Evolutionary conservation across 2,113 vertebrate species (phyloP), one percentile per base, ranked within the genome.

Genomic region (Cygnus buccinator): DNA sequence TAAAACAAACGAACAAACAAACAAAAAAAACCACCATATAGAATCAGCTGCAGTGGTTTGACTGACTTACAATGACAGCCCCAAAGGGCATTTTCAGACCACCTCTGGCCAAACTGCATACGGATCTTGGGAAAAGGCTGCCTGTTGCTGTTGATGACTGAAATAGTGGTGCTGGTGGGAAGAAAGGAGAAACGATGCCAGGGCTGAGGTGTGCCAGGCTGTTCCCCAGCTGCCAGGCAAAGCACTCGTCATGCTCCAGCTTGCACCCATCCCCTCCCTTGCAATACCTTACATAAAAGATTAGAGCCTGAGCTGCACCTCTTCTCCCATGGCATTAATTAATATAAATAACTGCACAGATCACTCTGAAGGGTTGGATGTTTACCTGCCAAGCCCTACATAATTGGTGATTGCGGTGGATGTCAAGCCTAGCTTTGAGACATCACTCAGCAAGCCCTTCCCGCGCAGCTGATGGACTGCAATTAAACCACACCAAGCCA

Each of bases 401-500:
- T 73, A 59, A 82, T 9, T 44, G 37, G 59, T 23, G 9, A n/a
- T 84, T 2, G 2, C 1, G 8, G 63, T 19, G 23, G 54, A 63
- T 74, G 61, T 80, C 68, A 88, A 87, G 87, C 2, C 3, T 8
- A 59, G 71, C 63, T 92, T 52, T 66, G 63, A 88, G 54, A 28
- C 68, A 74, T 67, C 82, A 54, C 57, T 71, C 71, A 50, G 50
- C 58, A 68, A 77, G 61, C 63, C 62, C 39, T 59, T 57, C 48
- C 68, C 71, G 55, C 1, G 2, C 58, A 63, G 66, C 26, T 39
- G 55, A 62, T 46, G 79, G 76, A 57, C 80, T 57, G 79, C 33
- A 76, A 87, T 81, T 90, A 90, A 90, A 77, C 57, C 58, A 74
- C 79, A 76, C 41, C 68, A 68, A 87, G 43, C 13, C 90, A 70